A percentile compares a stretch with the other conserved stretches of the same genome.
Evolutionary conservation across 2,797 vertebrate species (phyloP).

Genomic region (Premnoplex brunnescens): DNA sequence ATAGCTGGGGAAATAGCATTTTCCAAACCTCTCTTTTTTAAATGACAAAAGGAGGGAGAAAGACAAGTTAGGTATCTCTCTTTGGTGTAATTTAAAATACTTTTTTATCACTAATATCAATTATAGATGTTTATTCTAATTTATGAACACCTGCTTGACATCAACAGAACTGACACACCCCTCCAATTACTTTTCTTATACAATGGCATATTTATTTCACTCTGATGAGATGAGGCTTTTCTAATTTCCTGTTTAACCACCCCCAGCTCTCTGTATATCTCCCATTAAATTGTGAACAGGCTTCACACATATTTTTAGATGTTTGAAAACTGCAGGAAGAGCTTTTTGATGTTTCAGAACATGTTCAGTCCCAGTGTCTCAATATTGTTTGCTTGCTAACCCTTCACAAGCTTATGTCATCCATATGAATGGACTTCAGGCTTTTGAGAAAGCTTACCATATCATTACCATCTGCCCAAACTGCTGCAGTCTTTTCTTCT

Average conservation of each 20-base stretch:
- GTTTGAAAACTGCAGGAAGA: slow-evolving; percentile 75
- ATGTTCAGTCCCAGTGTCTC: slow-evolving; percentile 5
- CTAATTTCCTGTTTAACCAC: slow-evolving; percentile 77
- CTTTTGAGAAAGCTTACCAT: slow-evolving; percentile 25
- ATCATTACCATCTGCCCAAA: slow-evolving; percentile 42
- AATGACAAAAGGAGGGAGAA: not conserved
- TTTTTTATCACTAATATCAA: slow-evolving; percentile 60
- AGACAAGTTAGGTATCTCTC: not conserved
- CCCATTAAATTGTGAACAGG: slow-evolving; percentile 78
- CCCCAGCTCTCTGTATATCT: slow-evolving; percentile 69
- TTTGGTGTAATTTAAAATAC: slow-evolving; percentile 24
- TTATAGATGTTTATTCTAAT: slow-evolving; percentile 67
- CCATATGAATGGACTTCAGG: slow-evolving; percentile 58
- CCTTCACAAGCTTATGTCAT: slow-evolving; percentile 43
- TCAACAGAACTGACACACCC: slow-evolving; percentile 69
- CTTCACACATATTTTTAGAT: slow-evolving; percentile 75
- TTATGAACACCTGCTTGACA: slow-evolving; percentile 74
- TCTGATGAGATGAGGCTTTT: slow-evolving; percentile 67
- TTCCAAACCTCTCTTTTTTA: not conserved
- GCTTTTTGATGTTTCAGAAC: slow-evolving; percentile 75
- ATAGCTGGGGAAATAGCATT: not conserved
- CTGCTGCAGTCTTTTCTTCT: slow-evolving; percentile 57
- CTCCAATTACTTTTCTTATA: slow-evolving; percentile 70
- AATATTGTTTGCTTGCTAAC: slow-evolving; percentile 39
- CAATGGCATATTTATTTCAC: slow-evolving; percentile 71